Evolutionary conservation across 2,797 vertebrate species (phyloP), one percentile per base, ranked within the genome.

Genomic region (Taenioides sp.): DNA sequence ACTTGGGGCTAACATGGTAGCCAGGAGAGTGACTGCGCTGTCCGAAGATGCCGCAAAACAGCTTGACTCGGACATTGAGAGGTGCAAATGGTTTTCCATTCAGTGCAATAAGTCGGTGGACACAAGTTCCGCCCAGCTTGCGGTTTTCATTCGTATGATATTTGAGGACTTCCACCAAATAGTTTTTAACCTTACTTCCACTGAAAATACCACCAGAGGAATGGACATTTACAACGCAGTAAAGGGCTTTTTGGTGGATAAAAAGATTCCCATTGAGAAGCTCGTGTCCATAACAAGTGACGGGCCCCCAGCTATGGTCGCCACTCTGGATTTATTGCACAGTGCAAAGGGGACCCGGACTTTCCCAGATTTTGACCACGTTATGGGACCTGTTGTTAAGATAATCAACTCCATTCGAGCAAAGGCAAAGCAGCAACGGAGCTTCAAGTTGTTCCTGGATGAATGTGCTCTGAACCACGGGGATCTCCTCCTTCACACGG

Each of bases 241-340:
- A 11, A 72, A 72, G 18, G n/a, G 17, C 22, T 72, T 28, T 37
- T 59, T 72, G 11, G 12, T 40, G 20, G 54, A 43, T 17, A 52
- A 69, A 72, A 77, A 69, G 5, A 20, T 68, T 0, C 65, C 65
- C 12, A 20, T 77, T 37, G 65, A 77, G 68, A 65, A 65, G 52
- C 65, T 78, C 54, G 67, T 73, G 52, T 73, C 67, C 16, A 23
- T 78, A 16, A 73, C 76, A 59, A 65, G 43, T 14, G 59, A 69
- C 18, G 23, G 60, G 5, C 60, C 50, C 2, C 49, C 34, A 0
- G 59, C 31, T 62, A 55, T 67, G 64, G 54, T 12, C 54, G 40
- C 7, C 65, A 67, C 47, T 25, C 59, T 20, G 65, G 65, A 55
- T 74, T 40, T 63, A 69, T 57, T 55, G 22, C 63, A 0, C 22